These are phyloP conservation scores for Triplophysa tibetana DNA, from an alignment of 2,113 vertebrate species.

Conservation along the genomic window DNA sequence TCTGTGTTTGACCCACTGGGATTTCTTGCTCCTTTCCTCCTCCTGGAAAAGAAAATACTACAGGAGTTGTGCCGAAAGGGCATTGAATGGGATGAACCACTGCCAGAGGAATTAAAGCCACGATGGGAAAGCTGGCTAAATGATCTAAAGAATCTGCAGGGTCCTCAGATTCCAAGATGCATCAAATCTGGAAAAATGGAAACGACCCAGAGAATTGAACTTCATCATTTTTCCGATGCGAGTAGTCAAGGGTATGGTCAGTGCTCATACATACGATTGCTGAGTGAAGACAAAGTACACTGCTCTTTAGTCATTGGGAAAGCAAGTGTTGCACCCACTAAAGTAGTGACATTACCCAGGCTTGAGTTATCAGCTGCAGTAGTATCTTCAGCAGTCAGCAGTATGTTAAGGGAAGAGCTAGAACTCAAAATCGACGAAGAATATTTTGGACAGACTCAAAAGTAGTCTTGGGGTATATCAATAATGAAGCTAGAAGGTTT, in stretches of 20 bases:
- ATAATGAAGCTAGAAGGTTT: too few relatives aligned
- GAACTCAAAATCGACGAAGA: constrained; percentile 24
- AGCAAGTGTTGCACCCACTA: neutral
- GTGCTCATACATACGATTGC: constrained; percentile 10
- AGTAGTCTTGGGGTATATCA: too few relatives aligned
- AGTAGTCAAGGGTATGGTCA: constrained; percentile 1
- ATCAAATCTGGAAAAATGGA: neutral
- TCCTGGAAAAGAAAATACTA: neutral
- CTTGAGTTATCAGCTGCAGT: constrained; percentile 29
- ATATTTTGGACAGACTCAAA: constrained; percentile 38
- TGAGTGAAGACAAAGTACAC: constrained; percentile 13
- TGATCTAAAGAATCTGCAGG: neutral
- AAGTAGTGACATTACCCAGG: neutral
- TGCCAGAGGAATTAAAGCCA: neutral
- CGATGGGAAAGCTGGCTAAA: neutral
- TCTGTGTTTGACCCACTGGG: constrained; percentile 34
- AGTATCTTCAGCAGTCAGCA: constrained; percentile 1
- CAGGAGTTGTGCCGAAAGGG: too few relatives aligned
- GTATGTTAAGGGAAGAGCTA: constrained; percentile 8
- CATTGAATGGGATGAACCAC: too few relatives aligned
- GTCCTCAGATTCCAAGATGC: neutral
- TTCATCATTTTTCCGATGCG: constrained; percentile 6
- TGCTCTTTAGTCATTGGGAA: constrained; percentile 14
- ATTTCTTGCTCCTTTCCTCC: neutral
- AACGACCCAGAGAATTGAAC: neutral